Evolutionary conservation across 1,140 invertebrate species (phyloP), one percentile per base, ranked within the genome.

Genomic region (Penaeus japonicus): DNA sequence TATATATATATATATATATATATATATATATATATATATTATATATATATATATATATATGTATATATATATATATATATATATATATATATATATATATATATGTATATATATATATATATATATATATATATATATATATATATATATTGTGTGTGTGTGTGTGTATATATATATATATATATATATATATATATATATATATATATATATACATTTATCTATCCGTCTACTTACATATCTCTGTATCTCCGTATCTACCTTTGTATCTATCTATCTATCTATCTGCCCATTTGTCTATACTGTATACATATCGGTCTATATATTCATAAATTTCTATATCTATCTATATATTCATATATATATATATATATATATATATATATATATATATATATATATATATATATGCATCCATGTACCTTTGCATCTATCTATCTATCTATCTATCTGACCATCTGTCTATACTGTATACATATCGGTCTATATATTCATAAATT

Each of bases 91-190:
- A 70, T 70, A 70, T 70, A 70, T 22, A 70, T 22, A 70, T 22
- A 70, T 22, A 70, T 22, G 32, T 22, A 70, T 22, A 70, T 22
- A 70, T 22, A 70, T 22, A 70, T 22, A 70, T 22, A 70, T 22
- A 70, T 70, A 70, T 70, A 70, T 70, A 70, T 70, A 70, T 70
- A 70, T 70, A 70, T 70, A 70, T n/a, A n/a, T n/a, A n/a, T n/a
- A n/a, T n/a, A n/a, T n/a, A n/a, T n/a, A n/a, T n/a, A n/a, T n/a
- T 39, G 39, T 73, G 5, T 73, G 32, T 73, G 32, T 73, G 32
- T 73, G 17, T 73, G 32, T 65, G 27, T 65, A 65, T 65, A 22
- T 70, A 22, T 70, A 22, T 70, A 22, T 70, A 70, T 70, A 1
- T 70, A 22, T 70, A 22, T 70, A 22, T 22, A 22, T 70, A 22